Percentiles rank a stretch among this genome's conserved stretches.
Conservation (phyloP, 2,113 vertebrate genomes). For the Otocyon megalotis region DNA sequence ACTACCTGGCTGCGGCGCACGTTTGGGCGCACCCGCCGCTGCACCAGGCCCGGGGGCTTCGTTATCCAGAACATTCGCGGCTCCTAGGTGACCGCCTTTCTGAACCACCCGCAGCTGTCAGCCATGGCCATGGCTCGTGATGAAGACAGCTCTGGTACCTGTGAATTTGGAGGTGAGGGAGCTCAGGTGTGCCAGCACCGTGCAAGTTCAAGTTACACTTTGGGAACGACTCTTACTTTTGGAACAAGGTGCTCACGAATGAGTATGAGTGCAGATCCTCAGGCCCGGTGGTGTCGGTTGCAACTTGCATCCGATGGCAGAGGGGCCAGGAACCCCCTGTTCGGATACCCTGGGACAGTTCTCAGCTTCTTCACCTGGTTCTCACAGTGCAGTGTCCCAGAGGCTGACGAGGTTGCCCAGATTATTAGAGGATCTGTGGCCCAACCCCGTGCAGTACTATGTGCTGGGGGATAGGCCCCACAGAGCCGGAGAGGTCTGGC, state of each 20-base stretch:
- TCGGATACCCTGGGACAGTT: conserved; percentile 16
- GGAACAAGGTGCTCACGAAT: conserved; percentile 89
- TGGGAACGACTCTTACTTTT: conserved; percentile 50
- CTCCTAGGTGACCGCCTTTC: conserved; percentile 58
- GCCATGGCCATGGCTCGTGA: conserved; percentile 18
- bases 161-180: conserved; percentile 52
- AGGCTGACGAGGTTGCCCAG: conserved; percentile 72
- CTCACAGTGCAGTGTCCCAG: conserved; percentile 75
- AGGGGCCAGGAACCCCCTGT: conserved; percentile 59
- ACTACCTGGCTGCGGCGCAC: not conserved
- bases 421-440: conserved; percentile 67
- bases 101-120: conserved; percentile 53
- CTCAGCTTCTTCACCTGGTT: conserved; percentile 80
- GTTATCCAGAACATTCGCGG: conserved; percentile 35
- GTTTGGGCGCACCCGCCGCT: not conserved
- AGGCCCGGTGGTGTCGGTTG: conserved; percentile 60
- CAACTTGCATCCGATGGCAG: conserved; percentile 75
- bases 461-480: conserved; percentile 7
- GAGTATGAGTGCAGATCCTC: conserved; percentile 87
- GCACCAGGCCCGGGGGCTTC: conserved; percentile 21
- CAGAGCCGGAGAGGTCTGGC: not conserved
- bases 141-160: conserved; percentile 58
- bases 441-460: conserved; percentile 42
- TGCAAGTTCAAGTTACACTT: conserved; percentile 63
- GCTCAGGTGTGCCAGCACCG: not conserved